phyloP scores from a whole-genome alignment of 2,797 vertebrate species.

The Percopsis omiscomaycus region DNA sequence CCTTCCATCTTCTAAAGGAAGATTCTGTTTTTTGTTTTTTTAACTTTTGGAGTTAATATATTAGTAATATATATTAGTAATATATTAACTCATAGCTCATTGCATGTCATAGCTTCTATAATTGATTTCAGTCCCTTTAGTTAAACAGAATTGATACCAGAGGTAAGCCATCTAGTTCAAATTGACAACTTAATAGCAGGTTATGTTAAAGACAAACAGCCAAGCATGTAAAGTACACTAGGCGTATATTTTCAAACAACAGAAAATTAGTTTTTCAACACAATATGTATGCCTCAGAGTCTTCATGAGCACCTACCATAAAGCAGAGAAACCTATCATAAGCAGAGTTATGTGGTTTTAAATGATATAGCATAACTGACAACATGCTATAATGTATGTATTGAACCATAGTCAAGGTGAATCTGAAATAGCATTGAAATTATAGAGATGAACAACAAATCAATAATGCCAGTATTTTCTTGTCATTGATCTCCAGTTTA shows the following conservation, averaged over 20 bases:
- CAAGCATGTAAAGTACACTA: too few relatives aligned
- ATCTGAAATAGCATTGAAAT: conserved; percentile 5
- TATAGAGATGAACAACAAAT: conserved; percentile 10
- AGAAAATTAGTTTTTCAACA: too few relatives aligned
- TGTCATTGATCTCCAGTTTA: conserved; percentile 11
- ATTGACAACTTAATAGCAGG: too few relatives aligned
- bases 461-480: conserved; percentile 2
- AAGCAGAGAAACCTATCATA: too few relatives aligned
- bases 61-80: neutral
- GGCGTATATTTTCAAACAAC: too few relatives aligned
- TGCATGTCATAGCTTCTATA: neutral
- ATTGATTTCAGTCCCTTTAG: neutral
- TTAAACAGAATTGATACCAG: neutral
- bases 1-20: neutral
- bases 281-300: too few relatives aligned
- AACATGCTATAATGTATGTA: neutral
- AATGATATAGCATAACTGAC: conserved; percentile 4
- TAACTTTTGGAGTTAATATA: neutral
- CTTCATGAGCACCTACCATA: too few relatives aligned
- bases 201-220: too few relatives aligned
- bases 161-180: conserved; percentile 9
- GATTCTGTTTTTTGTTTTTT: neutral
- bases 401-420: neutral
- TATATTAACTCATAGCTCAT: neutral
- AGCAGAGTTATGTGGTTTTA: conserved; percentile 9